Base-by-base conservation (phyloP, 2,888 invertebrate species). In the Allophyes oxyacanthae region DNA sequence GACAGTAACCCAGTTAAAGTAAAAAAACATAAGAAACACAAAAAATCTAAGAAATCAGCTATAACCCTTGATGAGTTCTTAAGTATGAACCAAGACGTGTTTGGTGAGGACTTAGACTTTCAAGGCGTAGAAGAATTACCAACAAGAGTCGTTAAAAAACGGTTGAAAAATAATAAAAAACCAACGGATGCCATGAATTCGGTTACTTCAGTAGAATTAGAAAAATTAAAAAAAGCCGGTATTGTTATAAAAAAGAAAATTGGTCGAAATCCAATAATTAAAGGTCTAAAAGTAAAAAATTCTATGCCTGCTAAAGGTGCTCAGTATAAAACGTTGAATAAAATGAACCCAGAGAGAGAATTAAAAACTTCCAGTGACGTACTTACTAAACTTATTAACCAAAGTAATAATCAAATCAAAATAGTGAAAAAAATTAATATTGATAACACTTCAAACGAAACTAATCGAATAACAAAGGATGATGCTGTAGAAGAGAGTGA, bases 121-220 rank as follows among this genome's bases (percentile, higher is more conserved):
- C 90, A 94, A 65, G 94, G 94, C 4, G 82, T 92, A 60, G 92
- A 92, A 75, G 94, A 93, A 82, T 86, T 94, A n/a, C 93, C 93
- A 0, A 88, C 91, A 7, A 86, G 83, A 65, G 82, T 86, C 37
- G 85, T 93, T 33, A 79, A 84, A 30, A 92, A 91, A 73, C 86
- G 87, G 34, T 75, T 87, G n/a, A 90, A 88, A 78, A 65, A 64
- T 45, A 73, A 54, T 5, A 89, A 83, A 74, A 90, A 86, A 72
- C 40, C 70, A 15, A 54, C 58, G 49, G 81, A 75, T 26, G 53
- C 72, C 26, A 69, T 6, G 8, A 28, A 28, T 28, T 28, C 72
- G 63, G 61, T 82, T 26, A 79, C 87, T 36, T 77, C 87, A 38
- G 61, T 60, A 30, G 87, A 91, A 63, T 67, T 94, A 60, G 85